Evolutionary conservation across 2,797 vertebrate genomes (phyloP), one percentile per base, ranked within the genome.

Genomic region (Pseudomugil tenellus): DNA sequence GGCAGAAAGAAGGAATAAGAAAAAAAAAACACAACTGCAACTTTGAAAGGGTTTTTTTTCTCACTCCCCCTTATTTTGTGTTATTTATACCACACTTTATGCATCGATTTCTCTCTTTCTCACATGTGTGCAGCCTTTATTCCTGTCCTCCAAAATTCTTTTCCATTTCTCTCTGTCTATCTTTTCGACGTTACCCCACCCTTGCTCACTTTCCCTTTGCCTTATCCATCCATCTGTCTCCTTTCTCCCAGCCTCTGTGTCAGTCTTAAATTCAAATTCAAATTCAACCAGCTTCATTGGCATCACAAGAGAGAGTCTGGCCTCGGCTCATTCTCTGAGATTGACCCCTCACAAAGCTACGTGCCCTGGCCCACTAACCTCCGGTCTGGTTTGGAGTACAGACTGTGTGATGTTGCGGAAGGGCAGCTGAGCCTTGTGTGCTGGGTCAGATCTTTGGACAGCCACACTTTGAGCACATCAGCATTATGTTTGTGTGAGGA

Each of bases 261-360:
- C 81, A 84, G 79, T 77, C 60, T 87, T 86, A 89, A 84, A 90
- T 91, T 92, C 90, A 74, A 85, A 91, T 91, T 92, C 89, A 84
- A 87, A 92, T 91, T 84, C 80, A 83, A 87, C 87, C 81, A 71
- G 89, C 90, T 91, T 92, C 89, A 92, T 93, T 92, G 92, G 87
- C 85, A 92, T 91, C 83, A 92, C 92, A 92, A 92, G 88, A 89
- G 91, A 85, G 81, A 48, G 84, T 75, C 81, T 82, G 19, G 70
- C 67, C 86, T 23, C 1, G 54, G 55, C 68, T 77, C 84, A 77
- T 91, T 91, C 88, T 89, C 72, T 37, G n/a, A 16, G 63, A 52
- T 28, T 66, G 72, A 51, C 53, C 80, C 76, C 26, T 64, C 72
- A 87, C 88, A 91, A 84, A 77, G 84, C 84, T 31, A 8, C 11